Evolutionary conservation across 2,888 invertebrate species (phyloP).

Genomic region (Gastracanthus pulcherrimus): DNA sequence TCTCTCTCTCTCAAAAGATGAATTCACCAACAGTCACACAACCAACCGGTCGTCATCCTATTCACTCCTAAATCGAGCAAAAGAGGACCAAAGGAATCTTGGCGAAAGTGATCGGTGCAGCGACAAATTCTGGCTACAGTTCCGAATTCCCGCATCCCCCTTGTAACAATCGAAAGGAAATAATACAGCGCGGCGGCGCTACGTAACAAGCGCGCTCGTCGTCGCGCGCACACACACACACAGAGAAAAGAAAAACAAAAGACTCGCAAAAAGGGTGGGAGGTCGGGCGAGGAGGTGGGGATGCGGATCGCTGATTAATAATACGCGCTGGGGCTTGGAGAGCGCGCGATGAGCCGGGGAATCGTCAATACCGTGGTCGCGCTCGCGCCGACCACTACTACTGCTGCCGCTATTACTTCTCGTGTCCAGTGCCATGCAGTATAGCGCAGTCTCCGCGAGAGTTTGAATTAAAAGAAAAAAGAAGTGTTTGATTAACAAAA

Average conservation of each 20-base stretch:
- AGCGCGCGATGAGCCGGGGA: conserved; percentile 41
- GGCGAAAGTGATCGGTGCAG: no score
- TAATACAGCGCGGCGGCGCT: not conserved
- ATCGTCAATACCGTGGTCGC: conserved; percentile 36
- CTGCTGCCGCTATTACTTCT: not conserved
- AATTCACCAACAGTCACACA: no score
- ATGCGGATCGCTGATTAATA: conserved; percentile 34
- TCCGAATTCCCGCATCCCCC: not conserved
- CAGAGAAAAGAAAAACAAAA: not conserved
- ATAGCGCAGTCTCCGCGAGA: not conserved
- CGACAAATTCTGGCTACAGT: not conserved
- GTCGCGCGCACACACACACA: not conserved
- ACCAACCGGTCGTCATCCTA: not conserved
- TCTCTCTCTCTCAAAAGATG: no score
- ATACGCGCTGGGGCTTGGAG: not conserved
- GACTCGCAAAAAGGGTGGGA: conserved; percentile 6
- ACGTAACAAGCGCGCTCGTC: no score
- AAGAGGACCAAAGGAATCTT: not conserved
- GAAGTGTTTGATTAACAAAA: not conserved
- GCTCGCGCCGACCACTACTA: conserved; percentile 11
- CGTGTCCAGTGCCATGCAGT: not conserved
- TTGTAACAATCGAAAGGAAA: not conserved
- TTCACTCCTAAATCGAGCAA: not conserved
- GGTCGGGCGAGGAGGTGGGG: conserved; percentile 21
- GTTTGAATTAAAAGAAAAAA: no score